phyloP scores from a whole-genome alignment of 2,113 vertebrate genomes.

The Caloenas nicobarica region DNA sequence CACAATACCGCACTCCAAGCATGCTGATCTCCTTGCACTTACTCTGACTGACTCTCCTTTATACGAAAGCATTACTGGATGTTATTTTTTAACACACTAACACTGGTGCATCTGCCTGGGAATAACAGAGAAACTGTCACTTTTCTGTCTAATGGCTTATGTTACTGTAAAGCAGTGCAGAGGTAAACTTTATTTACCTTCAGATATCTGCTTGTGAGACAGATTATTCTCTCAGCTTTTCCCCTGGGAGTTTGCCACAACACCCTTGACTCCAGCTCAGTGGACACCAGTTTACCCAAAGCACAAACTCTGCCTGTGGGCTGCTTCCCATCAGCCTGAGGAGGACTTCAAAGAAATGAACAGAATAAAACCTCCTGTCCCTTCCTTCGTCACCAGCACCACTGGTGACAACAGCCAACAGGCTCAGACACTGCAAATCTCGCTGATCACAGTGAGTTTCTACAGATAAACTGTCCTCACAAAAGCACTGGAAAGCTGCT shows the following conservation, averaged over 20 bases:
- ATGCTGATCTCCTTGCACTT: neutral
- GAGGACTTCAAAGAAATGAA: neutral
- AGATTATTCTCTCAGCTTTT: neutral
- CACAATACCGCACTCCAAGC: neutral
- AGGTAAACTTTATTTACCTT: neutral
- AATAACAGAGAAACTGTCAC: conserved; percentile 40
- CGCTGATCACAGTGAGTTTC: neutral
- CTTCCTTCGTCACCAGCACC: neutral
- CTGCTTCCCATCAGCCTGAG: neutral
- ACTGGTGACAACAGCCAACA: neutral
- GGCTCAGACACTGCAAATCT: neutral
- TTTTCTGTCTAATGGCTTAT: neutral
- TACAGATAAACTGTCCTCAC: neutral
- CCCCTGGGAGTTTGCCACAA: neutral
- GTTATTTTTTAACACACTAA: conserved; percentile 5
- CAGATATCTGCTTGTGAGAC: neutral
- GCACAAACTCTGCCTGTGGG: fast-evolving
- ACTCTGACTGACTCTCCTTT: neutral
- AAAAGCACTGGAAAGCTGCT: neutral
- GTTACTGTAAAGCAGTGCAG: neutral
- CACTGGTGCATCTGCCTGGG: neutral
- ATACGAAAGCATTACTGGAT: neutral
- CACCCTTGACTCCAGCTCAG: neutral
- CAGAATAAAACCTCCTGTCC: neutral
- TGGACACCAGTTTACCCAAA: neutral